Base-by-base conservation (phyloP, 2,797 vertebrate genomes). In the Spinibarbus caldwelli region DNA sequence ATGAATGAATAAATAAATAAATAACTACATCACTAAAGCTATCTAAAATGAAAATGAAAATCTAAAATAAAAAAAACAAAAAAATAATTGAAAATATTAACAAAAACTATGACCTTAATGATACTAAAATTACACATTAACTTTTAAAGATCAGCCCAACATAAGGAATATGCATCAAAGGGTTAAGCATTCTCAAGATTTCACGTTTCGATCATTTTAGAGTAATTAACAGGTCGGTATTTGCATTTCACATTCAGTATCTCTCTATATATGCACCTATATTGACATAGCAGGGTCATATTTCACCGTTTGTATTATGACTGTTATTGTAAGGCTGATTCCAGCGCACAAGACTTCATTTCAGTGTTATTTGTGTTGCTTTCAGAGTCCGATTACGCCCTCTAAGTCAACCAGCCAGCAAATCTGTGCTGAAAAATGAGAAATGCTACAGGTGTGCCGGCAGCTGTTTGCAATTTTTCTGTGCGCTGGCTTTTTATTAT, bases 381-480 rank as follows among this genome's bases (percentile, higher is more conserved):
- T 88, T 85, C 75, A 86, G 66, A 43, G 87, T 82, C 87, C 70
- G 82, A 84, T 86, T 79, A 70, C 52, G 85, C n/a, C 29, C 71
- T 66, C 52, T 82, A 91, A 92, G 88, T 88, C 29, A 91, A 89
- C 86, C 78, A 77, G 75, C 34, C 57, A 87, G 81, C 86, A 86
- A 85, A 89, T 86, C 79, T 85, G 82, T 38, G 52, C 29, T 29
- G 71, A 84, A 83, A 87, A 88, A 86, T 64, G 88, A 90, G 79
- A 90, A 89, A 80, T 89, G 89, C 92, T 91, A 95, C 94, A 95
- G 93, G 94, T 94, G 91, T 75, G 77, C 59, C 17, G 78, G 89
- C 93, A 95, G 94, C 94, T 94, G 93, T 91, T 92, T 80, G 77
- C 92, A 93, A 94, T 94, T 94, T 93, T 93, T 92, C 89, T 88